Percentiles rank a stretch among this genome's conserved stretches.
phyloP scores from a whole-genome alignment of 2,888 invertebrate genomes.

The Rambutsinella grinnellia region DNA sequence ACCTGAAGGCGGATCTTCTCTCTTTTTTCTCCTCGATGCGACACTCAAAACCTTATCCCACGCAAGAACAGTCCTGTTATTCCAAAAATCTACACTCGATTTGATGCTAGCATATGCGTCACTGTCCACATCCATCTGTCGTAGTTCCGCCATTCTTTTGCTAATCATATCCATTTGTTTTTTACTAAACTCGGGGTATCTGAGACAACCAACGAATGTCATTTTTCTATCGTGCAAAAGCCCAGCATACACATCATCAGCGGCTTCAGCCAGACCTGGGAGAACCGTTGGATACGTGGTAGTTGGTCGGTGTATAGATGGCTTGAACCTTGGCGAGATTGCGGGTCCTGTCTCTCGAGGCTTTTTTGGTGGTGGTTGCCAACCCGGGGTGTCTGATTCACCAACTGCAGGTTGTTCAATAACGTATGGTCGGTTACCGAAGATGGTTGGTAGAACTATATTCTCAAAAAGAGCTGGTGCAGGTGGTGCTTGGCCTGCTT shows the following conservation, averaged over 20 bases:
- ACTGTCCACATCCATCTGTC: too few relatives aligned
- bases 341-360: neutral
- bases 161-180: constrained; percentile 20
- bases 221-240: constrained; percentile 14
- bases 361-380: too few relatives aligned
- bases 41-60: too few relatives aligned
- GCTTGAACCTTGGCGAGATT: constrained; percentile 3
- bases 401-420: neutral
- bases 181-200: constrained; percentile 17
- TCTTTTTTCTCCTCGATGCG: too few relatives aligned
- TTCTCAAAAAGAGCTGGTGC: neutral
- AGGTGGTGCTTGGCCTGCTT: neutral
- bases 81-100: too few relatives aligned
- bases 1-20: too few relatives aligned
- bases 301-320: neutral
- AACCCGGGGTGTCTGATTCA: too few relatives aligned
- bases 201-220: constrained; percentile 32
- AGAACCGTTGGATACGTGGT: neutral
- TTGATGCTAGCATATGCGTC: too few relatives aligned
- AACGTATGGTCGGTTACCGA: neutral
- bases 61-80: too few relatives aligned
- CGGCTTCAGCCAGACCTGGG: neutral
- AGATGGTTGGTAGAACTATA: neutral
- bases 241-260: constrained; percentile 20
- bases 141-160: too few relatives aligned